These are phyloP conservation scores for Siniperca obscura DNA, from an alignment of 2,797 vertebrate species.

Conservation along the genomic window DNA sequence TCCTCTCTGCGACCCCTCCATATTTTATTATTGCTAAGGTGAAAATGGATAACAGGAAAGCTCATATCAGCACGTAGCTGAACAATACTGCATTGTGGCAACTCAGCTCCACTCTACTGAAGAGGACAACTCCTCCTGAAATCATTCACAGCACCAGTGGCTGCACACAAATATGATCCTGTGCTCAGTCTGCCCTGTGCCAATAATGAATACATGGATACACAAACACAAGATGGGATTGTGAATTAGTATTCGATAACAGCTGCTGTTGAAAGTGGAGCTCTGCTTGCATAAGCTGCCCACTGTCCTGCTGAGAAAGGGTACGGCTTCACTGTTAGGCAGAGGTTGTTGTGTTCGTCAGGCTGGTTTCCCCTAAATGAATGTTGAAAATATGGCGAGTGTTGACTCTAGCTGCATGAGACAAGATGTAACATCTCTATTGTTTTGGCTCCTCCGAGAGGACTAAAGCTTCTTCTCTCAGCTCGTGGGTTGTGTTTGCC, in stretches of 20 bases:
- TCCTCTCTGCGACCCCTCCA: constrained; percentile 52
- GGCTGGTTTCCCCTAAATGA: constrained; percentile 29
- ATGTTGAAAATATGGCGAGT: constrained; percentile 14
- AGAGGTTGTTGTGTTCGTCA: constrained; percentile 14
- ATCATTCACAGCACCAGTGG: constrained; percentile 53
- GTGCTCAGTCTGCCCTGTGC: constrained; percentile 40
- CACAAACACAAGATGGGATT: constrained; percentile 71
- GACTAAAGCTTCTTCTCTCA: constrained; percentile 12
- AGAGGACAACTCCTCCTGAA: constrained; percentile 49
- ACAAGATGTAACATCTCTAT: constrained; percentile 23
- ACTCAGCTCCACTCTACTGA: constrained; percentile 43
- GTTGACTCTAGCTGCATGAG: constrained; percentile 10
- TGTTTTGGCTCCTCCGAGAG: constrained; percentile 37
- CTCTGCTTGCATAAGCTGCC: constrained; percentile 57
- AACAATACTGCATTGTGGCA: constrained; percentile 61
- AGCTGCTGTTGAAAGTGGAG: constrained; percentile 65
- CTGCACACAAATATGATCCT: constrained; percentile 64
- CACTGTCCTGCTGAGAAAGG: constrained; percentile 51
- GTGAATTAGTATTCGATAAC: constrained; percentile 66
- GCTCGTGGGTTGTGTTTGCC: constrained; percentile 34
- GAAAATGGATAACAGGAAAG: constrained; percentile 66
- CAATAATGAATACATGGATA: constrained; percentile 70
- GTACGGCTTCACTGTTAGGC: constrained; percentile 12
- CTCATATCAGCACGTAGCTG: constrained; percentile 45
- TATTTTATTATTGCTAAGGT: constrained; percentile 66